Conservation (phyloP, 2,113 vertebrate genomes). For the Meriones unguiculatus region DNA sequence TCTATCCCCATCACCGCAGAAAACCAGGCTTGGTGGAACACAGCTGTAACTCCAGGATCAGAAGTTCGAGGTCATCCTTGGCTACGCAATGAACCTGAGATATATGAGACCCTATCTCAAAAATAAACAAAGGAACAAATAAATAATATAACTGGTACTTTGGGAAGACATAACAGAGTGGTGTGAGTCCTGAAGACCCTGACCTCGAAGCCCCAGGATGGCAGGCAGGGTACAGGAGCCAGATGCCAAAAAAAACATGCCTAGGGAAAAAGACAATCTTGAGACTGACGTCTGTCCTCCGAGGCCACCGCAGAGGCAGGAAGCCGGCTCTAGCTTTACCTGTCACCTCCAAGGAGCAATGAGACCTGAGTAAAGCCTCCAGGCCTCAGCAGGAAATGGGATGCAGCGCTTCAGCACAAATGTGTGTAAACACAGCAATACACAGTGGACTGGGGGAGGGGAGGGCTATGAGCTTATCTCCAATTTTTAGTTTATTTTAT, state of each 20-base stretch:
- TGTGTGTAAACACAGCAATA: fast-evolving
- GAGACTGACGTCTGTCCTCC: background rate
- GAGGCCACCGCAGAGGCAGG: background rate
- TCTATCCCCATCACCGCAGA: background rate
- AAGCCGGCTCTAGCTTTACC: background rate
- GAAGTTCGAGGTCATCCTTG: background rate
- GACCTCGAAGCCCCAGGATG: background rate
- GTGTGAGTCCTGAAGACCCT: background rate
- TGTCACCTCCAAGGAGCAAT: background rate
- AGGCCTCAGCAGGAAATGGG: background rate
- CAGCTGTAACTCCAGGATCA: background rate
- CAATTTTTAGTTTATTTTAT: background rate
- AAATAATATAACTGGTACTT: background rate
- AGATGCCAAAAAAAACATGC: background rate
- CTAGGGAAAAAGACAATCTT: background rate
- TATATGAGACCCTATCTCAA: background rate
- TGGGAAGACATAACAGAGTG: background rate
- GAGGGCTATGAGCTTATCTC: background rate
- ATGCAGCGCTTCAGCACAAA: fast-evolving
- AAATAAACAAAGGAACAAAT: background rate
- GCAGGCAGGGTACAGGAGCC: background rate
- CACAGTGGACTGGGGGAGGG: background rate
- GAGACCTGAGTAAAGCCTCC: background rate
- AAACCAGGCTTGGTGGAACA: background rate
- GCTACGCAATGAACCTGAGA: background rate